Evolutionary conservation across 53 echinoderm and acorn worm genomes (phyloP), one percentile per base, ranked within the genome.

Genomic region (Holothuria leucospilota): DNA sequence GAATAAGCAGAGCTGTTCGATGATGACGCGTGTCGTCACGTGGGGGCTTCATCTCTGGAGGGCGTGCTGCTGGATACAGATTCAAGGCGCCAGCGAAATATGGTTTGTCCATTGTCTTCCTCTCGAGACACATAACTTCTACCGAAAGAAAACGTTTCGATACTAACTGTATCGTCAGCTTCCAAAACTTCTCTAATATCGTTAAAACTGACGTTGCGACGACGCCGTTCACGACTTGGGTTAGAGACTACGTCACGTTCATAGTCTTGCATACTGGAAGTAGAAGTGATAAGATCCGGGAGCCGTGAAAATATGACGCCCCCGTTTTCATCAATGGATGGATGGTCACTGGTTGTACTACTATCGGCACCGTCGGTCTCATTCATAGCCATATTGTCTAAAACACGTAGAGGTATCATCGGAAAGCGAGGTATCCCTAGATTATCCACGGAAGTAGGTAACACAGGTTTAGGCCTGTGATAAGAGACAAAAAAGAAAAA

Each of bases 11-110:
- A 75, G 75, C 75, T 46, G 16, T 23, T 24, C 75, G 75, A 75
- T 75, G 75, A n/a, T 75, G 75, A 75, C 75, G 21, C 75, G 75
- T 21, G 4, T 75, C 51, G 75, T 75, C 75, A 75, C 75, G 75
- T 75, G 75, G 53, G 52, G 6, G 75, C 10, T 27, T 75, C 75
- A 42, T 75, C 75, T 24, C n/a, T 49, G 25, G 75, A 75, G 23
- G 75, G 75, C 51, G 75, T 49, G 23, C 51, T 27, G 2, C n/a
- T 14, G 21, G 72, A 71, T 18, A n/a, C 24, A 7, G 46, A 49
- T 21, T 74, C 42, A n/a, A 74, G 20, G 5, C 11, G 25, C 46
- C 46, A 75, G 23, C n/a, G 51, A 49, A 49, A 24, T 20, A 46
- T n/a, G 51, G 52, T 52, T 23, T 75, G 25, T 8, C 51, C 75